phyloP scores from a whole-genome alignment of 2,113 vertebrate species.

The Monarcha castaneiventris region DNA sequence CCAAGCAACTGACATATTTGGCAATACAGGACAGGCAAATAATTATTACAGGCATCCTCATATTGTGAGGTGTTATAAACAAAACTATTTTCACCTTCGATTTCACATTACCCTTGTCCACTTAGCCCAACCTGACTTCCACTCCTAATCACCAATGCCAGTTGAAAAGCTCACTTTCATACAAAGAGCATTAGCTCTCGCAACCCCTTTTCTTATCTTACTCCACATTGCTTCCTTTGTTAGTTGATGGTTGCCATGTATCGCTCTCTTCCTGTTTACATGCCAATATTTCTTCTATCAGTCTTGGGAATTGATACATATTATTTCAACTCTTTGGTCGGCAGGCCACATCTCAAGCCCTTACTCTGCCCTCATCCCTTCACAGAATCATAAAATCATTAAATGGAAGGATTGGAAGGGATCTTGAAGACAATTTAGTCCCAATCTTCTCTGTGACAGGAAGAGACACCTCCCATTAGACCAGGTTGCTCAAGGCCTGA shows the following conservation, averaged over 20 bases:
- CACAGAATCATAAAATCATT: neutral
- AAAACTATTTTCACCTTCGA: neutral
- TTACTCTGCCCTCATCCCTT: neutral
- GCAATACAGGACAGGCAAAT: neutral
- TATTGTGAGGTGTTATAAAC: neutral
- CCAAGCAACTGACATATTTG: neutral
- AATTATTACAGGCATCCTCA: neutral
- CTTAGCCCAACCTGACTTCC: neutral
- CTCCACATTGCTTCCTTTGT: neutral
- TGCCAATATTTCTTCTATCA: neutral
- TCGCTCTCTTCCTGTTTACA: neutral
- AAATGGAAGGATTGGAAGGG: neutral
- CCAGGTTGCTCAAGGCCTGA: neutral
- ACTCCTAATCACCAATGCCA: neutral
- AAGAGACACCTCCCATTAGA: neutral
- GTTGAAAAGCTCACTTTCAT: neutral
- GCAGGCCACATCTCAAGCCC: neutral
- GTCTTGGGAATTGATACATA: neutral
- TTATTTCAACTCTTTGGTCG: neutral
- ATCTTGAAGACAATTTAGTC: neutral
- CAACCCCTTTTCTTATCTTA: neutral
- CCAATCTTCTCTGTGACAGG: neutral
- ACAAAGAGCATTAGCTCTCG: neutral
- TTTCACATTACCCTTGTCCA: neutral
- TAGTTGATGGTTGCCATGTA: neutral